phyloP scores from a whole-genome alignment of 2,113 vertebrate genomes.

The Nyctibius bracteatus region DNA sequence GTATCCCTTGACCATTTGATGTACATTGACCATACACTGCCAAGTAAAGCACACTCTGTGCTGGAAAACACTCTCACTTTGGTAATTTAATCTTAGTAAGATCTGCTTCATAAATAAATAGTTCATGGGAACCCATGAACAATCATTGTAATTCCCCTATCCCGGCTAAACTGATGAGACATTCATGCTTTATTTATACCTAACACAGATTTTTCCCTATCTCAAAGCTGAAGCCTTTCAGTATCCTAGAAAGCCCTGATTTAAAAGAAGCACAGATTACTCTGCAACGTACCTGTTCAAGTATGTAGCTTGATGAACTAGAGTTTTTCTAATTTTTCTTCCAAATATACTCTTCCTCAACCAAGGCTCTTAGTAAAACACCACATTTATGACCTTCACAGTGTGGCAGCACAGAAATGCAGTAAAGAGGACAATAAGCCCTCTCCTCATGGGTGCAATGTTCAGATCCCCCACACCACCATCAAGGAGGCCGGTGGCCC shows the following conservation, averaged over 20 bases:
- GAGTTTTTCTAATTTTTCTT: background rate
- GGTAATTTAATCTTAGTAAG: background rate
- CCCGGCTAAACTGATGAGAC: fast-evolving
- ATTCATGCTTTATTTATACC: background rate
- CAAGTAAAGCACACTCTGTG: background rate
- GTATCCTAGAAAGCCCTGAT: background rate
- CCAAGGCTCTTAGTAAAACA: fast-evolving
- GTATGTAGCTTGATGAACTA: background rate
- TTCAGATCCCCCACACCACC: background rate
- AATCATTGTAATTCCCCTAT: background rate
- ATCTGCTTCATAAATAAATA: background rate
- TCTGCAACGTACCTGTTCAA: background rate
- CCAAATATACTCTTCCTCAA: background rate
- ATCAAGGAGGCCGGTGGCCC: too few species aligned
- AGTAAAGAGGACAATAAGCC: background rate
- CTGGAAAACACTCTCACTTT: background rate
- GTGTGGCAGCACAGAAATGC: background rate
- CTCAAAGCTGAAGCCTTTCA: background rate
- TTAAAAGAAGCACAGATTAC: background rate
- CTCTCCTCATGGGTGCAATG: fast-evolving
- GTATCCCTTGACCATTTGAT: background rate
- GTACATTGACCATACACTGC: background rate
- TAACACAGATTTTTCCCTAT: background rate
- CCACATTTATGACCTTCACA: background rate
- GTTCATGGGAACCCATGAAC: background rate